These are phyloP conservation scores for Panthera uncia DNA, from an alignment of 2,113 vertebrate genomes.

Conservation along the genomic window DNA sequence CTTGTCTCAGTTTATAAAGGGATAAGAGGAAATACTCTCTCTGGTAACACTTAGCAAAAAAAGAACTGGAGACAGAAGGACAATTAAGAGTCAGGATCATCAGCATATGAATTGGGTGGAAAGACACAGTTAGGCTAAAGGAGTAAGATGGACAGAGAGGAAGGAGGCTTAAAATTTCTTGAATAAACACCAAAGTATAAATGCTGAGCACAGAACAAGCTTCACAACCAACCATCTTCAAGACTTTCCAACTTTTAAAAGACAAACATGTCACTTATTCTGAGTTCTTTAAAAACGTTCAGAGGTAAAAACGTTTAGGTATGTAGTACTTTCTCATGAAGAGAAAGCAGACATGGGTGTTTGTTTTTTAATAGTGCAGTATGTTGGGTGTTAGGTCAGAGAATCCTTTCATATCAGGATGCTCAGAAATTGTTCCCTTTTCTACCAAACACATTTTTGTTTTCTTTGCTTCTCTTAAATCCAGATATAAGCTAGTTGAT, in stretches of 20 bases:
- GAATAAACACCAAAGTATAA: not conserved
- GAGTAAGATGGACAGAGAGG: not conserved
- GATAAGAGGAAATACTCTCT: not conserved
- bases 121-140: not conserved
- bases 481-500: not conserved
- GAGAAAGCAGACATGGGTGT: constrained; percentile 11
- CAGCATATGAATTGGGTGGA: not conserved
- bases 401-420: not conserved
- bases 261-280: not conserved
- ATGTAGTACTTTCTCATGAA: constrained; percentile 1
- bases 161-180: not conserved
- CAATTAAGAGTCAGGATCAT: not conserved
- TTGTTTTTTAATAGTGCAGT: not conserved
- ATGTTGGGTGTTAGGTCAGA: not conserved
- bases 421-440: not conserved
- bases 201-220: not conserved
- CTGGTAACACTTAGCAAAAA: not conserved
- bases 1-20: not conserved
- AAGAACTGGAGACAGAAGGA: not conserved
- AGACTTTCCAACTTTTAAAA: not conserved
- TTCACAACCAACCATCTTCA: not conserved
- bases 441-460: not conserved
- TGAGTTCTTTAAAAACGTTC: not conserved
- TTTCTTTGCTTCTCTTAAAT: constrained; percentile 4
- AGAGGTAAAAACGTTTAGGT: not conserved